Percentiles rank a stretch among this genome's conserved stretches.
These are phyloP conservation scores for Drosophila mercatorum DNA, from an alignment of 2,888 invertebrate species.

Conservation along the genomic window DNA sequence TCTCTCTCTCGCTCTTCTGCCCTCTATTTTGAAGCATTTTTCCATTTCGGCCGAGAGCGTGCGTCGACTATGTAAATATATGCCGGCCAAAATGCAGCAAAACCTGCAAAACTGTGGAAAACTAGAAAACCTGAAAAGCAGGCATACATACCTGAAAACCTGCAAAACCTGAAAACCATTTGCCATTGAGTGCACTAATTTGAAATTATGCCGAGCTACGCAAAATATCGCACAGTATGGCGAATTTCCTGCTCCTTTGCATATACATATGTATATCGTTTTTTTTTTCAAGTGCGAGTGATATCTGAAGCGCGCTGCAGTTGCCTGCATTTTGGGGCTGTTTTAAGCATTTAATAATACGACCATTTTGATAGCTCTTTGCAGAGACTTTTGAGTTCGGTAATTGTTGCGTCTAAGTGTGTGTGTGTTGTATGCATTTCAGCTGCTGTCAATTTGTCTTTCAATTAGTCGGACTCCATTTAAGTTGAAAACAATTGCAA, in stretches of 20 bases:
- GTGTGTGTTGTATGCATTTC: not conserved
- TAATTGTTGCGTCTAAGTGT: conserved; percentile 24
- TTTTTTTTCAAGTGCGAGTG: conserved; percentile 19
- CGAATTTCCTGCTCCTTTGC: conserved; percentile 11
- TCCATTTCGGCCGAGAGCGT: conserved; percentile 43
- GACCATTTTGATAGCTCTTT: conserved; percentile 31
- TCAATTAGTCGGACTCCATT: conserved; percentile 10
- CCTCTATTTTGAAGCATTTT: conserved; percentile 46
- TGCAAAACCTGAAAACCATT: conserved; percentile 54
- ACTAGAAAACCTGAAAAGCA: conserved; percentile 46
- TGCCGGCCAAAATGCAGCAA: conserved; percentile 32
- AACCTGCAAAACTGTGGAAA: conserved; percentile 56
- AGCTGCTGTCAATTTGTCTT: conserved; percentile 27
- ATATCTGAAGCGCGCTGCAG: not conserved
- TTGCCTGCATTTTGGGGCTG: conserved; percentile 1
- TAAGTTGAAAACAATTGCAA: conserved; percentile 11
- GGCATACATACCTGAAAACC: conserved; percentile 38
- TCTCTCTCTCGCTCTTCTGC: not conserved
- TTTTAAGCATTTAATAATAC: conserved; percentile 51
- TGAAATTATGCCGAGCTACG: conserved; percentile 69
- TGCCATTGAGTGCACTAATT: conserved; percentile 77
- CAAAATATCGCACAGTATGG: conserved; percentile 52
- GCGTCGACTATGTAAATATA: conserved; percentile 48
- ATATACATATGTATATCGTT: not conserved
- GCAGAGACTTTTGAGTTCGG: conserved; percentile 16